Base-by-base conservation (phyloP, 1,140 invertebrate genomes). In the Drosophila suzukii region DNA sequence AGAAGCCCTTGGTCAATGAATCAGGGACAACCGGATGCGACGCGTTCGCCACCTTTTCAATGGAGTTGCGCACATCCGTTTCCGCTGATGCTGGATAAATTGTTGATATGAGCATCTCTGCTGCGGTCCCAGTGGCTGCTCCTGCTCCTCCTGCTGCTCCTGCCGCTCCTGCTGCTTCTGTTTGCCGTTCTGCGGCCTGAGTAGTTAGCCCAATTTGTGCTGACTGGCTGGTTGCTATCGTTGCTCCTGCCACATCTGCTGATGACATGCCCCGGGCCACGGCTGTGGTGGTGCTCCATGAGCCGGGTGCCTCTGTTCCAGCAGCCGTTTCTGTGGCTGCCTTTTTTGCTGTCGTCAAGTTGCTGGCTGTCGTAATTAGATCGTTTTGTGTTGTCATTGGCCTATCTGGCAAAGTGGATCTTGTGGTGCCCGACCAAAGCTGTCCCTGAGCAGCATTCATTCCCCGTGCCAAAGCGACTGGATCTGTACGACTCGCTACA, bases 381-480 rank as follows among this genome's bases (percentile, higher is more conserved):
- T 89, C 84, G 80, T 89, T 89, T 84, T 89, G 73, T 89, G 84
- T 89, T 89, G 84, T 89, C 84, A 89, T 80, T 88, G 79, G 75
- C 59, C 79, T 86, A 86, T 86, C 83, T 83, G 75, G 67, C 63
- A 76, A 73, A 88, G 83, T 86, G 83, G 83, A 86, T 86, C 84
- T 88, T 58, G 75, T 78, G 75, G 59, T 51, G 49, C 75, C 67
- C 63, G 72, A 76, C 32, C 32, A 8, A 62, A 79, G 67, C 79
- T 66, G 50, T 53, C 32, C 57, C 44, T 59, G 44, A 59, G 75
- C n/a, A 17, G 4, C 12, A 17, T 12, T 43, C 36, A 11, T 15
- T 20, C 13, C 27, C 30, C 12, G 50, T 50, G 36, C 32, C 34
- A 34, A 27, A 11, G 30, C 34, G 43, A 10, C 60, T 41, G 44